Evolutionary conservation across 2,888 invertebrate species (phyloP), one percentile per base, ranked within the genome.

Genomic region (Noctua fimbriata): DNA sequence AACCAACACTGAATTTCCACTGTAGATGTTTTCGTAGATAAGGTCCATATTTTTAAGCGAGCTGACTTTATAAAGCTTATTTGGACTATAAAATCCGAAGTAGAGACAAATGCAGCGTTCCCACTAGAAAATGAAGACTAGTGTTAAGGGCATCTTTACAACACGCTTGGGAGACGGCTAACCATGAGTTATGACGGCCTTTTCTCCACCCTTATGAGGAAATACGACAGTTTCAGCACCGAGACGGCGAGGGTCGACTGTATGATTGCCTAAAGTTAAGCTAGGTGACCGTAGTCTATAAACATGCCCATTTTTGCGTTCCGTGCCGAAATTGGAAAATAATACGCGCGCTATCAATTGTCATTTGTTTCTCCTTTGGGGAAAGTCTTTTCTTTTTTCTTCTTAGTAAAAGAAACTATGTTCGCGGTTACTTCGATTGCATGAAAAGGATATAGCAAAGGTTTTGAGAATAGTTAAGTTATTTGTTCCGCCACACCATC

Each of bases 101-200:
- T 87, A 84, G 87, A 90, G 91, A 92, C 91, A 94, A 94, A 93
- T 91, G 92, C 92, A 94, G 87, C 91, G 90, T 91, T 92, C 92
- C 92, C 91, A 90, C 92, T 93, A 94, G 93, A 95, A 95, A 96
- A 96, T 96, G 95, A 96, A 96, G 95, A 96, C 95, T 96, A 95
- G 96, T 96, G 95, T 94, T 96, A 95, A 96, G 96, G 96, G 95
- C 96, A 95, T 96, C 95, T 96, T 96, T 96, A 96, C 95, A 95
- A 95, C 95, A 95, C 96, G 91, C 96, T 90, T 89, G 96, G 96
- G 96, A 95, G 94, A 93, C 89, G 91, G 90, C 94, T 97, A 96
- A 96, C 95, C 91, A 93, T 96, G 94, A 97, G 93, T 96, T 96
- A 97, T 96, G 95, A 94, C 92, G 94, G 95, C 95, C 95, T 95